Conservation (phyloP, 2,888 invertebrate species). For the Minunthozetes semirufus region DNA sequence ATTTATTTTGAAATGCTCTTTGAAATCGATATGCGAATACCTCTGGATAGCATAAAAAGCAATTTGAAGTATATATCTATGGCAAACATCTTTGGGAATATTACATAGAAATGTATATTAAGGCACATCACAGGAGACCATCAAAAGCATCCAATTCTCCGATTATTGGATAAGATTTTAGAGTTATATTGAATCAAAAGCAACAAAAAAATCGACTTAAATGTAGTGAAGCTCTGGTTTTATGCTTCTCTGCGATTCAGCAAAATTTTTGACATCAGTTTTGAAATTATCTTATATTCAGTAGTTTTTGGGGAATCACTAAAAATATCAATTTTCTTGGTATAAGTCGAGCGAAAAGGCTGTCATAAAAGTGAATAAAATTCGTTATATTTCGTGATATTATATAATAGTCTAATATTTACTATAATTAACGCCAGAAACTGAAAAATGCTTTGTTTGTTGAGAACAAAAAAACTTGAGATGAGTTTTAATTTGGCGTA, state of each 20-base stretch:
- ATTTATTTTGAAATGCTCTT: no score
- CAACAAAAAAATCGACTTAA: not conserved
- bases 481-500: not conserved
- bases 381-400: no score
- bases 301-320: not conserved
- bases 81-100: not conserved
- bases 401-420: no score
- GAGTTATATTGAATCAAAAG: not conserved
- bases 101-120: not conserved
- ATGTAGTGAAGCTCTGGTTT: not conserved
- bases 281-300: not conserved
- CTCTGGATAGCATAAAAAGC: no score
- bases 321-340: not conserved
- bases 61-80: not conserved
- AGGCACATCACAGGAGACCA: not conserved
- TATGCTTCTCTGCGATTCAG: not conserved
- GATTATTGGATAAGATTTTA: not conserved
- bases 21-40: no score
- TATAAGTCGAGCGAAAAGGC: no score
- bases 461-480: not conserved
- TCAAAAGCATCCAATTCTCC: not conserved
- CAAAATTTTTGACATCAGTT: not conserved
- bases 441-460: no score
- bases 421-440: no score
- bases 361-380: no score